Conservation (phyloP, 92 coral and sea anemone species). For the Zoanthus sansibaricus region DNA sequence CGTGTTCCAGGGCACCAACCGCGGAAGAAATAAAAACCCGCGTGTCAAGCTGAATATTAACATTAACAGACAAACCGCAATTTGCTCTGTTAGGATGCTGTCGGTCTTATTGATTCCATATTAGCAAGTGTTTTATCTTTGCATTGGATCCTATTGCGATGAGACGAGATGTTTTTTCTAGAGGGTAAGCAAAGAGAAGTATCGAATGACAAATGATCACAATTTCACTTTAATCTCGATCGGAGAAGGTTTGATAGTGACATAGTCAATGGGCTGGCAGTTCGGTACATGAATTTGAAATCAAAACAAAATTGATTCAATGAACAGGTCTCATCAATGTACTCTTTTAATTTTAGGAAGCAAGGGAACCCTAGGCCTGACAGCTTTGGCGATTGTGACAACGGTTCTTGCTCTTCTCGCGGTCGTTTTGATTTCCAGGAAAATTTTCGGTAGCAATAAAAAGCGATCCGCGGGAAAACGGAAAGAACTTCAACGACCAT, state of each 20-base stretch:
- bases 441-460: neutral
- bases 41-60: neutral
- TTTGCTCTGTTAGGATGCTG: neutral
- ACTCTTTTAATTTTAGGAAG: neutral
- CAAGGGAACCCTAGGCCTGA: neutral
- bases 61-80: neutral
- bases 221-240: neutral
- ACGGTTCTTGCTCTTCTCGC: neutral
- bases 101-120: neutral
- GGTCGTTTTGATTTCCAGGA: neutral
- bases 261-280: neutral
- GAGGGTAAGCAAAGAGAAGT: neutral
- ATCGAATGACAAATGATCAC: neutral
- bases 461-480: slow-evolving; percentile 7
- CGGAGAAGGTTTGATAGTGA: neutral
- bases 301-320: slow-evolving; percentile 2
- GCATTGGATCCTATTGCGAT: neutral
- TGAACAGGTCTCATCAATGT: neutral
- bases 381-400: neutral
- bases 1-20: slow-evolving; percentile 10
- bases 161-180: neutral
- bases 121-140: neutral
- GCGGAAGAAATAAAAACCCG: slow-evolving; percentile 14
- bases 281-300: neutral
- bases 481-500: slow-evolving; percentile 5